Conservation (phyloP, 2,888 invertebrate species). For the Caenorhabditis macrosperma region DNA sequence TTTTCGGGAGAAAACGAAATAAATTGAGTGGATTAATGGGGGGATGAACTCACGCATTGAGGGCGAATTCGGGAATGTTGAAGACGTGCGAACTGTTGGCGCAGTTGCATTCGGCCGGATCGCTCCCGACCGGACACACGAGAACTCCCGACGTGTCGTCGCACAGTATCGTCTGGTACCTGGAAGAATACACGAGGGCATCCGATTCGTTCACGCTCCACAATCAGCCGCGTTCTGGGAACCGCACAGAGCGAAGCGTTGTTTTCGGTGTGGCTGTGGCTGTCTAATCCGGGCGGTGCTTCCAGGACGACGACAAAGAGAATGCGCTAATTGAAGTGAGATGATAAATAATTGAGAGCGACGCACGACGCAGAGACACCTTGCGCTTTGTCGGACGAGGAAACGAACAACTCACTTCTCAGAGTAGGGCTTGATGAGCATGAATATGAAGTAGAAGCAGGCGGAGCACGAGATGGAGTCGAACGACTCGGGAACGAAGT, state of each 20-base stretch:
- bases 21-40: neutral
- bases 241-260: conserved; percentile 6
- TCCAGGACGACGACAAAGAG: neutral
- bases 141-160: conserved; percentile 47
- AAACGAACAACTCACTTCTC: conserved; percentile 34
- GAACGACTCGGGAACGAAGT: conserved; percentile 54
- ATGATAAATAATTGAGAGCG: conserved; percentile 31
- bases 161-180: conserved; percentile 35
- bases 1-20: neutral
- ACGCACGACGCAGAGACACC: neutral
- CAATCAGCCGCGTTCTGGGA: neutral
- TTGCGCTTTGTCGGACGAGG: conserved; percentile 10
- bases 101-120: conserved; percentile 57
- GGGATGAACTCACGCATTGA: conserved; percentile 58
- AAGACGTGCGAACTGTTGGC: conserved; percentile 55
- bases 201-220: no score
- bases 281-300: conserved; percentile 1
- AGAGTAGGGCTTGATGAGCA: conserved; percentile 45
- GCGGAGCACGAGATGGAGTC: conserved; percentile 63
- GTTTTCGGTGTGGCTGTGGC: neutral
- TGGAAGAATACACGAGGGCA: conserved; percentile 19
- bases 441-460: conserved; percentile 65
- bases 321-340: conserved; percentile 8
- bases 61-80: conserved; percentile 68
- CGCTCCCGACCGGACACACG: conserved; percentile 39